Percentiles rank a stretch among this genome's conserved stretches.
These are phyloP conservation scores for Aplocera efformata DNA, from an alignment of 2,888 invertebrate species.

Conservation along the genomic window DNA sequence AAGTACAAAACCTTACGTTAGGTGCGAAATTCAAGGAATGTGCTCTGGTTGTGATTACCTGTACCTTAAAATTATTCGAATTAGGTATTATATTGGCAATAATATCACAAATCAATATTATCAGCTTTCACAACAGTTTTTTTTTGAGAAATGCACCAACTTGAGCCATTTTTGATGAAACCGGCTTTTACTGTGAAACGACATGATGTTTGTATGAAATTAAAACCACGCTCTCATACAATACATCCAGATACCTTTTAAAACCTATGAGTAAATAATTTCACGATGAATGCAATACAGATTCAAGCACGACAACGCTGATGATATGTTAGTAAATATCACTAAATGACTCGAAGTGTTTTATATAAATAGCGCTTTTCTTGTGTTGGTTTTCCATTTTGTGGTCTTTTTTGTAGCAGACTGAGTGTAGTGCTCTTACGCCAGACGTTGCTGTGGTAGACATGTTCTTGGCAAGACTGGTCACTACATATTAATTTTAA, in stretches of 20 bases:
- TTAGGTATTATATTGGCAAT: slow-evolving; percentile 61
- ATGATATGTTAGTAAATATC: slow-evolving; percentile 72
- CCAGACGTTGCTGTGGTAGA: no score
- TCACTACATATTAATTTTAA: no score
- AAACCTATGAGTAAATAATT: slow-evolving; percentile 10
- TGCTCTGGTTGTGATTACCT: slow-evolving; percentile 38
- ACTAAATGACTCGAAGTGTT: slow-evolving; percentile 45
- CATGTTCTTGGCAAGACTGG: no score
- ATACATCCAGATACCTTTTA: background rate
- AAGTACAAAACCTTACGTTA: slow-evolving; percentile 60
- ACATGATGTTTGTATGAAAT: background rate
- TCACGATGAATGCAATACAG: slow-evolving; percentile 51
- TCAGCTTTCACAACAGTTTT: slow-evolving; percentile 27
- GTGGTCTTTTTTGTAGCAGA: no score
- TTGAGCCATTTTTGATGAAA: slow-evolving; percentile 21
- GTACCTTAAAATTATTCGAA: slow-evolving; percentile 44
- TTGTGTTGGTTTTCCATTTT: background rate
- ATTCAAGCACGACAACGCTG: slow-evolving; percentile 72
- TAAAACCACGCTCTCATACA: background rate
- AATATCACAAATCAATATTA: slow-evolving; percentile 71
- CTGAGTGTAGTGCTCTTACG: no score
- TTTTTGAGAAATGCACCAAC: slow-evolving; percentile 18
- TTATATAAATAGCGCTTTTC: slow-evolving; percentile 27
- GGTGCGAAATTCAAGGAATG: slow-evolving; percentile 61
- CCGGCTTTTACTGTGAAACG: slow-evolving; percentile 1